Evolutionary conservation across 2,113 vertebrate species (phyloP).

Genomic region (Heptranchias perlo): DNA sequence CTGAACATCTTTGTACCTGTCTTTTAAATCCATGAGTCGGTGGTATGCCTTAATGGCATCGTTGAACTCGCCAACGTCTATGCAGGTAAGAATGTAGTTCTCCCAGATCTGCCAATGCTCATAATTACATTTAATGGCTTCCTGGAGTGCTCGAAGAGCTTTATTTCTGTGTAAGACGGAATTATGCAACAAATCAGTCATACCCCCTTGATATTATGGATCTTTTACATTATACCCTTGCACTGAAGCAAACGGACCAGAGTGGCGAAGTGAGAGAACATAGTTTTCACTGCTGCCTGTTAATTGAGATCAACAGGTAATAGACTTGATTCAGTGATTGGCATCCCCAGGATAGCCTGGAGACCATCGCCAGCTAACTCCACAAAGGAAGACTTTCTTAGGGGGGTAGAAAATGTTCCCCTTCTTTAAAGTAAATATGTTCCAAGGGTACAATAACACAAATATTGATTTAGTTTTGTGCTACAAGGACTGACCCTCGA

Average conservation of each 20-base stretch:
- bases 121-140: conserved; percentile 93
- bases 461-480: neutral
- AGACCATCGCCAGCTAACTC: neutral
- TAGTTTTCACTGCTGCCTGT: neutral
- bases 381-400: neutral
- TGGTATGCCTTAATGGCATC: conserved; percentile 92
- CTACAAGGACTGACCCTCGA: neutral
- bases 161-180: conserved; percentile 62
- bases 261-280: neutral
- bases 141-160: conserved; percentile 86
- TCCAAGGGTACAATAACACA: neutral
- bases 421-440: neutral
- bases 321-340: neutral
- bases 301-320: neutral
- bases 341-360: neutral
- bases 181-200: neutral
- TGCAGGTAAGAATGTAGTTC: conserved; percentile 83
- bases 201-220: neutral
- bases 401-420: neutral
- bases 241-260: neutral
- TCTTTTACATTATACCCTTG: neutral
- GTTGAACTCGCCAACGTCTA: conserved; percentile 81
- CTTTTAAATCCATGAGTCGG: conserved; percentile 83
- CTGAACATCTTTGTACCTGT: conserved; percentile 88
- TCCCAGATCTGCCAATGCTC: conserved; percentile 99